A percentile compares a stretch with the other conserved stretches of the same genome.
Evolutionary conservation across 2,113 vertebrate species (phyloP).

Genomic region (Archocentrus centrarchus): DNA sequence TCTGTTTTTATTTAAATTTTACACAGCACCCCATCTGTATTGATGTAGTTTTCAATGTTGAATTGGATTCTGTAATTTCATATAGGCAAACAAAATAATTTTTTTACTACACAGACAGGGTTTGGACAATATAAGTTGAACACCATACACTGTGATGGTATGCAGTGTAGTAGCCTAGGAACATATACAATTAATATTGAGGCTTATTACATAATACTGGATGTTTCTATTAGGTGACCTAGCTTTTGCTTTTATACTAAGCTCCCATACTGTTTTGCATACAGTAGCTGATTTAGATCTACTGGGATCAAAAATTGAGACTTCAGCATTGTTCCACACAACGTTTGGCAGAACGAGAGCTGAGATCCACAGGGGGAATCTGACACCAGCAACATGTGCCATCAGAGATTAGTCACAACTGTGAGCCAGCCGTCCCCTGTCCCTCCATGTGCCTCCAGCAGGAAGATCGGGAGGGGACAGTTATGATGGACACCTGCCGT

Average conservation of each 20-base stretch:
- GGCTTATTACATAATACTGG: not conserved
- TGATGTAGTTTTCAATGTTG: too few species aligned
- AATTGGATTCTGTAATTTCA: not conserved
- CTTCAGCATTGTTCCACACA: conserved; percentile 30
- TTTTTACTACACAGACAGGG: accelerated
- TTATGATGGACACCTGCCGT: conserved; percentile 70
- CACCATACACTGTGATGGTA: not conserved
- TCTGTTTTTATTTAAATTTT: not conserved
- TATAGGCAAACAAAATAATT: not conserved
- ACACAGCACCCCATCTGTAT: too few species aligned
- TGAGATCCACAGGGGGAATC: conserved; percentile 19
- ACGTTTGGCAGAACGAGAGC: conserved; percentile 44
- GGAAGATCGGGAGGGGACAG: conserved; percentile 22
- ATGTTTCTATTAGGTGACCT: not conserved
- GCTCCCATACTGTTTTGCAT: not conserved
- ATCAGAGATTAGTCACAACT: conserved; percentile 54
- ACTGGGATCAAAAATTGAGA: conserved; percentile 28
- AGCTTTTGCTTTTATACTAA: not conserved
- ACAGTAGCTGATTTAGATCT: not conserved
- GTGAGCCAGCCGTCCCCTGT: conserved; percentile 38
- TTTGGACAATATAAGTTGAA: not conserved
- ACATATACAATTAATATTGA: not conserved
- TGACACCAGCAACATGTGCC: conserved; percentile 53
- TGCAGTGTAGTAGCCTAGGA: conserved; percentile 1
- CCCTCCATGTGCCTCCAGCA: conserved; percentile 16